phyloP scores from a whole-genome alignment of 2,113 vertebrate genomes.

The Orthonyx spaldingii region DNA sequence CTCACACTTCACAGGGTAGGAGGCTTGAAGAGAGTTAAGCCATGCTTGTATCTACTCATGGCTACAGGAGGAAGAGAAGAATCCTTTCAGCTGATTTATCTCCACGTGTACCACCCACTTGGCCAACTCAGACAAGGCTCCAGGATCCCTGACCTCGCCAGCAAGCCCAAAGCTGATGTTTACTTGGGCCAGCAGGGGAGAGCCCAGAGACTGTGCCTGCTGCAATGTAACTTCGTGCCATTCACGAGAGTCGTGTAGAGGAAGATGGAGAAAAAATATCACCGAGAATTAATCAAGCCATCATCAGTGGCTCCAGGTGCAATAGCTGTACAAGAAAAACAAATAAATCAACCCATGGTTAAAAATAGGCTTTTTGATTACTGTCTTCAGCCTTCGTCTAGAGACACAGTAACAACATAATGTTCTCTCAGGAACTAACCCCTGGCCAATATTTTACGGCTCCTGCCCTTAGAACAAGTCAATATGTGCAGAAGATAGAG shows the following conservation, averaged over 20 bases:
- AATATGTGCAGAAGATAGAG: not conserved
- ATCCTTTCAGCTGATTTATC: not conserved
- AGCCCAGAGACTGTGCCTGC: not conserved
- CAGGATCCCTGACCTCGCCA: rapidly evolving
- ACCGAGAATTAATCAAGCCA: constrained; percentile 48
- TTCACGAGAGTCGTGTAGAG: not conserved
- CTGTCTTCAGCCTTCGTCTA: constrained; percentile 40
- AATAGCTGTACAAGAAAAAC: constrained; percentile 41
- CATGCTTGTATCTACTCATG: rapidly evolving
- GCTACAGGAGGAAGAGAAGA: not conserved
- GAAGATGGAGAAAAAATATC: not conserved
- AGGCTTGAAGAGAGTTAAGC: not conserved
- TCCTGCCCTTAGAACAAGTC: constrained; percentile 30
- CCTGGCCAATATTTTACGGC: constrained; percentile 40
- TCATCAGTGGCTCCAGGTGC: constrained; percentile 37
- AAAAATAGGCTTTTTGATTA: constrained; percentile 65
- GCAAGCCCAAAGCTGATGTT: not conserved
- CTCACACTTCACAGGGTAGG: not conserved
- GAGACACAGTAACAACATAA: constrained; percentile 9
- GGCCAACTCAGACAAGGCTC: rapidly evolving
- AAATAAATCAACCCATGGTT: constrained; percentile 57
- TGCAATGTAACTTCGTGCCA: not conserved
- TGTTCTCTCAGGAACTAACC: constrained; percentile 42
- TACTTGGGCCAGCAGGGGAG: not conserved
- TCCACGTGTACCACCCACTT: rapidly evolving